Percentiles rank a stretch among this genome's conserved stretches.
phyloP scores from a whole-genome alignment of 2,797 vertebrate species.

The Prunella strophiata region DNA sequence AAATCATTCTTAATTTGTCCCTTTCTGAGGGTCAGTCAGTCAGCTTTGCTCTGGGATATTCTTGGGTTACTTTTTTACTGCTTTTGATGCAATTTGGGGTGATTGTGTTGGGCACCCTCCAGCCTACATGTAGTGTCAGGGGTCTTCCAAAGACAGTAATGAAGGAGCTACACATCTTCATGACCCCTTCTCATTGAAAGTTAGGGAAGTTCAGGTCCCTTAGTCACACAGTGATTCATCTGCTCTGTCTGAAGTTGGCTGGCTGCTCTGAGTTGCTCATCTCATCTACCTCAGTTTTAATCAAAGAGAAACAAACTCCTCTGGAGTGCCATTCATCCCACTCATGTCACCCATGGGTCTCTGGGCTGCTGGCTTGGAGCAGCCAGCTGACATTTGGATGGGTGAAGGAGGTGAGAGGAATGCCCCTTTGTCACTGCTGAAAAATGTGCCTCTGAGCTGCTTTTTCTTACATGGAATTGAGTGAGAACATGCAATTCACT shows the following conservation, averaged over 20 bases:
- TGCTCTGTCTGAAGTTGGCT: neutral
- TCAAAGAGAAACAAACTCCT: slow-evolving; percentile 41
- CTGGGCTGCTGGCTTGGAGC: slow-evolving; percentile 16
- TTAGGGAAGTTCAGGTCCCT: neutral
- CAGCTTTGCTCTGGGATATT: neutral
- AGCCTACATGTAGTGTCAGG: neutral
- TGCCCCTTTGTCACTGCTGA: slow-evolving; percentile 55
- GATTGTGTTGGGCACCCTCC: neutral
- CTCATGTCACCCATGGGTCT: neutral
- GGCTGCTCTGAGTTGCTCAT: slow-evolving; percentile 1
- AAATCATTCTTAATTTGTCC: neutral
- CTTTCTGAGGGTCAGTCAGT: neutral
- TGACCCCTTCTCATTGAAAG: neutral
- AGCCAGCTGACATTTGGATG: slow-evolving; percentile 50
- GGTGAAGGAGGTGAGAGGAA: slow-evolving; percentile 61
- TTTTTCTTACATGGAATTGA: slow-evolving; percentile 32
- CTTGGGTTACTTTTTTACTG: neutral
- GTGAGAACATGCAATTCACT: slow-evolving; percentile 13
- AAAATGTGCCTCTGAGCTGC: slow-evolving; percentile 50
- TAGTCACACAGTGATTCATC: slow-evolving; percentile 57
- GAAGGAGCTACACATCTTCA: neutral
- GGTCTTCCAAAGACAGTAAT: neutral
- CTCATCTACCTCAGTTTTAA: slow-evolving; percentile 25
- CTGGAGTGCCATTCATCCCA: slow-evolving; percentile 8
- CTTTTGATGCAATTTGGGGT: neutral